Evolutionary conservation across 35 echinoderm and acorn worm species (phyloP), one percentile per base, ranked within the genome.

Genomic region (Lytechinus pictus): DNA sequence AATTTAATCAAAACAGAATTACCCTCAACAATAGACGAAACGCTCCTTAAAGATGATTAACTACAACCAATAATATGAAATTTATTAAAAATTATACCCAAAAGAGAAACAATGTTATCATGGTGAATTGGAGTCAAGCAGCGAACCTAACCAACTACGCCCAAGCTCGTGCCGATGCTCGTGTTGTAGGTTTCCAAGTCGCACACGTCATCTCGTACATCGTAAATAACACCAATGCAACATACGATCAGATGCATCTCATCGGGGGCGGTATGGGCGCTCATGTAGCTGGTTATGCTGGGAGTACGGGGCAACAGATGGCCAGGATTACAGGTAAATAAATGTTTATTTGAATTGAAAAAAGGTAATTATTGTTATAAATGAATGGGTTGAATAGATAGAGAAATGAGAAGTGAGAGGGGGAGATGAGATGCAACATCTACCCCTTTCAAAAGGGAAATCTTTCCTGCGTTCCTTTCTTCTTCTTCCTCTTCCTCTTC

Each of bases 161-260:
- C 27, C 61, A 86, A 95, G 94, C 86, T n/a, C 56, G 94, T 16
- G 58, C 61, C 9, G 86, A 95, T 33, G 86, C 94, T 5, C 55
- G 94, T 12, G 94, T 95, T 9, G 94, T 95, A 3, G 94, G 58
- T 2, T 52, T 71, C 54, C 58, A 95, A 27, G 60, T 95, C 4
- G 60, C 94, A 24, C 16, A 60, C 4, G 24, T 95, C 28, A 52
- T 95, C 3, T 51, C 24, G 16, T 12, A 95, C 21, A 86, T 95
- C 33, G 87, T 95, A 1, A 10, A 54, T 3, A 86, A 52, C 44
- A 86, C 27, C 61, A 52, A 87, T 5, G 52, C 54, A 16, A 95
- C 27, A 6, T 27, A 52, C 52, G 57, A 61, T 44, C 27, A 52
- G 66, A 86, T 86, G 21, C 66, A 95, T 21, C 27, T 95, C 11